Evolutionary conservation across 2,888 invertebrate genomes (phyloP), one percentile per base, ranked within the genome.

Genomic region (Furcula furcula): DNA sequence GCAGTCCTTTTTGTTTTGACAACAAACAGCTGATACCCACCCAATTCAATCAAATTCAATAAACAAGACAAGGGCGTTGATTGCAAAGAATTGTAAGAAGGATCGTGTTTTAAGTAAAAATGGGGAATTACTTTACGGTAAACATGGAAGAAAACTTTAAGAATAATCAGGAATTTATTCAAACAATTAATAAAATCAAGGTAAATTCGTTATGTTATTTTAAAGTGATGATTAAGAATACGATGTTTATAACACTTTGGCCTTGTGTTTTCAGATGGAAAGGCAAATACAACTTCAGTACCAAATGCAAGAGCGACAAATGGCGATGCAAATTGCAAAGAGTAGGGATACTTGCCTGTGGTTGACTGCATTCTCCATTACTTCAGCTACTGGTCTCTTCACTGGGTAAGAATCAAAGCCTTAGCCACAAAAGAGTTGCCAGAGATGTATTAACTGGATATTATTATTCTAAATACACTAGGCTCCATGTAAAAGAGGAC

Each of bases 231-330:
- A n/a, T 23, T 23, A 4, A n/a, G 6, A 16, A 13, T n/a, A 15
- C 18, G 3, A 6, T 16, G 16, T 16, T 16, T 16, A 16, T 4
- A 16, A 16, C 16, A 16, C 6, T 16, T 16, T 16, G 16, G 16
- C 16, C 3, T 3, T 4, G 3, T n/a, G 1, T n/a, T 21, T 65
- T 34, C 36, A 93, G 95, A 90, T 94, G 89, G 95, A 95, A 65
- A 88, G 95, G 40, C 94, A 95, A 83, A 92, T 95, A 48, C 94
- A 95, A 66, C 90, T 95, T 90, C 93, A 93, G 72, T 93, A 94
- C 75, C 94, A 94, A 76, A 92, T 95, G 85, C 91, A 94, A 63
- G 94, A 95, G 69, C 85, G 94, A 40, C 90, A 92, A 78, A 88
- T 92, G 76, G 94, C 95, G 0, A 79, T 93, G 78, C 90, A 93